A percentile compares a stretch with the other conserved stretches of the same genome.
phyloP scores from a whole-genome alignment of 2,797 vertebrate genomes.

The Coccyzus lansbergi region DNA sequence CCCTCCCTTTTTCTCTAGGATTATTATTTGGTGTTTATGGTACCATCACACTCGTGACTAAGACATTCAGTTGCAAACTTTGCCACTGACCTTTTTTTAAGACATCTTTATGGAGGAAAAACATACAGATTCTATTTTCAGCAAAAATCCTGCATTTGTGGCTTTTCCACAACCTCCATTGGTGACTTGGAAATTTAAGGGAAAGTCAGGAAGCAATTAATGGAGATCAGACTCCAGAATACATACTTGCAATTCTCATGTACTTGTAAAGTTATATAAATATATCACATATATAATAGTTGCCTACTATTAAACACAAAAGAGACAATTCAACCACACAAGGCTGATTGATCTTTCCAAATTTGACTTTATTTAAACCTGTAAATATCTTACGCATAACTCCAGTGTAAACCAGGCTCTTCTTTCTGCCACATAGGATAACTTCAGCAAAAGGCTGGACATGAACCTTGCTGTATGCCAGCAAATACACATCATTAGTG shows the following conservation, averaged over 20 bases:
- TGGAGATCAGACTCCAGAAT: background rate
- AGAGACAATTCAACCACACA: background rate
- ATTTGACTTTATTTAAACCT: background rate
- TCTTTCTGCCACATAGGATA: background rate
- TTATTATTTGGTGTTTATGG: conserved; percentile 44
- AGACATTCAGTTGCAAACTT: conserved; percentile 6
- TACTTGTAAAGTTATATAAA: background rate
- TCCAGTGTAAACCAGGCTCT: background rate
- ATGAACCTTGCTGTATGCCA: background rate
- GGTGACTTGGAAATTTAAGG: background rate
- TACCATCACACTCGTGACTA: background rate
- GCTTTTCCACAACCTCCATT: background rate
- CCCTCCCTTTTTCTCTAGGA: conserved; percentile 16
- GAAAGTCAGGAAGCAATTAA: background rate
- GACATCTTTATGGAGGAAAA: background rate
- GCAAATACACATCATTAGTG: background rate
- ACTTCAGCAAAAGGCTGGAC: background rate
- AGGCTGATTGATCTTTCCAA: background rate
- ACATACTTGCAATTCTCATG: background rate
- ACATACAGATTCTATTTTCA: conserved; percentile 10
- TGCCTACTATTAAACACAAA: background rate
- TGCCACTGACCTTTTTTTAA: background rate
- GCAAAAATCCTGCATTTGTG: background rate
- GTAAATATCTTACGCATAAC: background rate
- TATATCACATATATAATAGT: too few relatives aligned